Percentiles rank a stretch among this genome's conserved stretches.
Evolutionary conservation across 2,888 invertebrate species (phyloP).

Genomic region (Brachypterus glaber): DNA sequence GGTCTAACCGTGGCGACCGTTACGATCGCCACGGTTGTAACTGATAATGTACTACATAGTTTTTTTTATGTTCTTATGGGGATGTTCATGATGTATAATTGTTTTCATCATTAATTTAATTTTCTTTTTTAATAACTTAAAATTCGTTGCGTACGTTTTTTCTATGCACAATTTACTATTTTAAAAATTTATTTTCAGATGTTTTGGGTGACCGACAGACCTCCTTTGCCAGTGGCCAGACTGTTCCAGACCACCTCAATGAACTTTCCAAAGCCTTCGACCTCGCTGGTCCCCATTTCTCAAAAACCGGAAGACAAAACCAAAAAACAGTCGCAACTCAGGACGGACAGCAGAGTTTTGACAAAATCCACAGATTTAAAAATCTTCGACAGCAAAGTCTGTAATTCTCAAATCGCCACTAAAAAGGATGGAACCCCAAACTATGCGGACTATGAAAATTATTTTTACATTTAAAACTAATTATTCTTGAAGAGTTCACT

Average conservation of each 20-base stretch:
- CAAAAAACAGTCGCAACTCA: slow-evolving; percentile 15
- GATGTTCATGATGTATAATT: too few species aligned
- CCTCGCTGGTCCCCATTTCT: slow-evolving; percentile 29
- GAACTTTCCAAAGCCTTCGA: slow-evolving; percentile 38
- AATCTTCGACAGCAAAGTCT: slow-evolving; percentile 29
- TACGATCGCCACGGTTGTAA: too few species aligned
- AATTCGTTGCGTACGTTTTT: too few species aligned
- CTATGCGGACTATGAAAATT: slow-evolving; percentile 57
- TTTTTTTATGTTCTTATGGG: too few species aligned
- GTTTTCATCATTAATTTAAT: too few species aligned
- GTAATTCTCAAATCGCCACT: slow-evolving; percentile 25
- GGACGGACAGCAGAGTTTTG: slow-evolving; percentile 15
- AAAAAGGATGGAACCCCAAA: slow-evolving; percentile 35
- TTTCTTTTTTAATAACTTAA: too few species aligned
- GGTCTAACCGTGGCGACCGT: too few species aligned
- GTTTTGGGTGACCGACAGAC: slow-evolving; percentile 48
- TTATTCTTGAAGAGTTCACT: slow-evolving; percentile 6
- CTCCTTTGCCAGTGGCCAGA: slow-evolving; percentile 40
- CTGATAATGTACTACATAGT: too few species aligned
- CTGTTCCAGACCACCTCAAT: slow-evolving; percentile 34
- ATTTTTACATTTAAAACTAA: slow-evolving; percentile 50
- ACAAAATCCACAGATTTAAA: slow-evolving; percentile 31
- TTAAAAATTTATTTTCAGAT: slow-evolving; percentile 38
- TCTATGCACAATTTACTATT: background rate
- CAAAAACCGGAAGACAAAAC: slow-evolving; percentile 28